These are phyloP conservation scores for Dolichomitus sp. DNA, from an alignment of 2,888 invertebrate genomes.

Conservation along the genomic window DNA sequence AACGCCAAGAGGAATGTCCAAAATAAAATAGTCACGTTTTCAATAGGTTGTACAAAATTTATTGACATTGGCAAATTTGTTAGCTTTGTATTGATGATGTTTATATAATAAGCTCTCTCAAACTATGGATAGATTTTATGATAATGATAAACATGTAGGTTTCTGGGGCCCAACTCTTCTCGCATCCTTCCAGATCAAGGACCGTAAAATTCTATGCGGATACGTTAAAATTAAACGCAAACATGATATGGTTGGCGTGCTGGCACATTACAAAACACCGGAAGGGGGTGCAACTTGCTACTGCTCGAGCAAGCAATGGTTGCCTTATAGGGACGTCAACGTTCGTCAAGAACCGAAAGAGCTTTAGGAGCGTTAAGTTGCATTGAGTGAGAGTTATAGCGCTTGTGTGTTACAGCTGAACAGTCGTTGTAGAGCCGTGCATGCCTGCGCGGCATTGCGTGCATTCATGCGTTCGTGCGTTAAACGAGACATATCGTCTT, in stretches of 20 bases:
- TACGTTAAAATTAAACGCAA: background rate
- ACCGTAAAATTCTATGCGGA: background rate
- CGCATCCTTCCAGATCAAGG: background rate
- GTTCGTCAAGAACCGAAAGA: constrained; percentile 20
- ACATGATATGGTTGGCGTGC: constrained; percentile 8
- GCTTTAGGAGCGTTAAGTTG: background rate
- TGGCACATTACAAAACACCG: constrained; percentile 7
- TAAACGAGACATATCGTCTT: background rate
- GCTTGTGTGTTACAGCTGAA: background rate
- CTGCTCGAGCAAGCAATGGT: background rate
- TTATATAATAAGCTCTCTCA: background rate
- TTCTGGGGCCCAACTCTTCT: background rate
- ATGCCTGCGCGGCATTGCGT: constrained; percentile 13
- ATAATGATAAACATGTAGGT: background rate
- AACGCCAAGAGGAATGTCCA: no score
- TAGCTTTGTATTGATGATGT: background rate
- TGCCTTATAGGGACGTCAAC: background rate
- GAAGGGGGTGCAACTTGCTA: constrained; percentile 9
- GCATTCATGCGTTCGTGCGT: constrained; percentile 34
- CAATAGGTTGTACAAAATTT: background rate
- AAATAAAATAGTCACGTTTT: background rate
- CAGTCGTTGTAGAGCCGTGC: background rate
- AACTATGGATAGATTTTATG: background rate
- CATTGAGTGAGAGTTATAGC: constrained; percentile 3
- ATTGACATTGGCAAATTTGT: background rate